phyloP scores from a whole-genome alignment of 2,113 vertebrate species.

The Aldabrachelys gigantea region DNA sequence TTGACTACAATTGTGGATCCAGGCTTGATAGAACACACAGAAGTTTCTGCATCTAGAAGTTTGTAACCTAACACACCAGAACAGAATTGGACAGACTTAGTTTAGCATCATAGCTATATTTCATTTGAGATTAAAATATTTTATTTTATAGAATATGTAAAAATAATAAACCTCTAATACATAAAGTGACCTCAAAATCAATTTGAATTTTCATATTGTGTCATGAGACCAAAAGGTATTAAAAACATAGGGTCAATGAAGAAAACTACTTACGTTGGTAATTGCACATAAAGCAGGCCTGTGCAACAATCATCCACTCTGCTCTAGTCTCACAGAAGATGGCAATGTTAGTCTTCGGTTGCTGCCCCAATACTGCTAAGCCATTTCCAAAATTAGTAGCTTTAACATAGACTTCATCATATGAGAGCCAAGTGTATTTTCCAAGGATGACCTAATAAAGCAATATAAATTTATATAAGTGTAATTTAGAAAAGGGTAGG shows the following conservation, averaged over 20 bases:
- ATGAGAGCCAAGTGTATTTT: constrained; percentile 91
- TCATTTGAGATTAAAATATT: background rate
- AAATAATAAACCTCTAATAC: background rate
- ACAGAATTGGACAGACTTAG: background rate
- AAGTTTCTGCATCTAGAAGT: background rate
- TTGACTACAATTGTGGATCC: background rate
- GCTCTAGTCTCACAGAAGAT: constrained; percentile 97
- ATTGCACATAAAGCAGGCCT: constrained; percentile 95
- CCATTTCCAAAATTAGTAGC: constrained; percentile 89
- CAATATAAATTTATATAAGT: background rate
- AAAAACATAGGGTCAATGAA: background rate
- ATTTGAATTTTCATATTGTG: background rate
- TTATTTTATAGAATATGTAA: background rate
- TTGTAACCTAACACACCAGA: background rate
- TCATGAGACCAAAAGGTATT: background rate
- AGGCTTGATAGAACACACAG: background rate
- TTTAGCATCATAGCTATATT: accelerated
- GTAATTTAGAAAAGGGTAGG: constrained; percentile 9
- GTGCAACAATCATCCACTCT: constrained; percentile 92
- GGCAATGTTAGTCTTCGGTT: constrained; percentile 89
- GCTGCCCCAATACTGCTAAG: constrained; percentile 88
- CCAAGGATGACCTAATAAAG: constrained; percentile 90
- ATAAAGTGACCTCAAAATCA: background rate
- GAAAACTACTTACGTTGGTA: constrained; percentile 86
- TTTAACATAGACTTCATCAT: constrained; percentile 82